Evolutionary conservation across 2,888 invertebrate genomes (phyloP), one percentile per base, ranked within the genome.

Genomic region (Synergus japonicus): DNA sequence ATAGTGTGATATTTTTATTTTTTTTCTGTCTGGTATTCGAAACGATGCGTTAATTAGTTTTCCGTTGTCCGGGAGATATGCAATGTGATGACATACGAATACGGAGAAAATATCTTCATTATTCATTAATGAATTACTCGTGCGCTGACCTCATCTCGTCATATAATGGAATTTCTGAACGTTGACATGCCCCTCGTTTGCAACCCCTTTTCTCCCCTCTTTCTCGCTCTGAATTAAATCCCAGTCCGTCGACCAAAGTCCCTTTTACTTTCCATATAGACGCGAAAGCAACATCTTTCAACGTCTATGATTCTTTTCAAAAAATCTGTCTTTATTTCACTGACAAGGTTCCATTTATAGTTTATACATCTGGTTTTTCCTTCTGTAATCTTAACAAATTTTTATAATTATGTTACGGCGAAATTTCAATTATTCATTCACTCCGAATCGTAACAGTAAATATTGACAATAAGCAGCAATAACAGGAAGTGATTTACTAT

Each of bases 91-190:
- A 46, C 63, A 58, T 46, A 22, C 49, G 73, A 44, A 69, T 44
- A 78, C 64, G 81, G 78, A 81, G 79, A 81, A 82, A 83, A 81
- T 79, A 76, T 77, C 46, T 67, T 58, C 77, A 29, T 76, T 82
- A 60, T 67, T 58, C 77, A 18, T 76, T 82, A 80, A 82, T 82
- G 67, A 80, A 82, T 78, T 78, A 78, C 77, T 77, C 77, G 67
- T 46, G 65, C 67, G 79, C 76, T 80, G 80, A 81, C 80, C 79
- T 81, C 81, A 83, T 82, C 83, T 77, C 80, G 15, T 73, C 69
- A 80, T 78, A 76, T 83, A 83, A 83, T 83, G 83, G 83, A 83
- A 83, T 82, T 83, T 81, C 80, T 82, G 81, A 83, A 79, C 81
- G 79, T 79, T 78, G 46, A 65, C 65, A 65, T 65, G 69, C 77